Evolutionary conservation across 1,140 invertebrate species (phyloP), one percentile per base, ranked within the genome.

Genomic region (Drusus annulatus): DNA sequence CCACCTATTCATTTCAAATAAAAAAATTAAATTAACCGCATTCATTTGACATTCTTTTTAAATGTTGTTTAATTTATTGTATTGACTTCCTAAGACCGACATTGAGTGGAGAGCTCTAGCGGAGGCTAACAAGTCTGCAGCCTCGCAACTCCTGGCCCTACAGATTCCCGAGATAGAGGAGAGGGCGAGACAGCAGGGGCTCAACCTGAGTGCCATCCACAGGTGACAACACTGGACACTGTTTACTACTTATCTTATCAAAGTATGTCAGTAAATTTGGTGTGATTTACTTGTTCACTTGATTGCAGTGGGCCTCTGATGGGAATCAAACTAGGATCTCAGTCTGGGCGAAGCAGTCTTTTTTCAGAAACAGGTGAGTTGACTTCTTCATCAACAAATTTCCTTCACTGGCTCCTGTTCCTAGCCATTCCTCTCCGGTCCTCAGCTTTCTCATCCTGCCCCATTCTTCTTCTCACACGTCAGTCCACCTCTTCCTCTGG

Each of bases 111-210:
- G 63, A 52, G 23, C 52, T 23, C 56, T 83, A 51, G 63, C 54
- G 10, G 82, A 83, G 54, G 76, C 79, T 19, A 83, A 83, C 36
- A 31, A 60, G n/a, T 79, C 79, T 23, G 82, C 82, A 3, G 73
- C 56, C 7, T 17, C 60, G 8, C 82, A 83, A 21, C 63, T 83
- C 7, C 3, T 62, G 36, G 13, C 56, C 0, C 45, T 83, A 3
- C 36, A 50, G 50, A 36, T 56, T 23, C 51, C 73, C 15, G n/a
- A 62, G 1, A 21, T 79, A 10, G 77, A 83, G 50, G 68, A 83
- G 56, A 51, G 63, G 45, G 82, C 82, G 0, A 16, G 51, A 3
- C 60, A 73, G 58, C 62, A 62, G 21, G 82, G 79, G 7, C 50
- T 83, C 0, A 76, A 76, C 58, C 62, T 83, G 16, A 28, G 28